Evolutionary conservation across 1,140 invertebrate species (phyloP).

Genomic region (Pseudomyrmex sp.): DNA sequence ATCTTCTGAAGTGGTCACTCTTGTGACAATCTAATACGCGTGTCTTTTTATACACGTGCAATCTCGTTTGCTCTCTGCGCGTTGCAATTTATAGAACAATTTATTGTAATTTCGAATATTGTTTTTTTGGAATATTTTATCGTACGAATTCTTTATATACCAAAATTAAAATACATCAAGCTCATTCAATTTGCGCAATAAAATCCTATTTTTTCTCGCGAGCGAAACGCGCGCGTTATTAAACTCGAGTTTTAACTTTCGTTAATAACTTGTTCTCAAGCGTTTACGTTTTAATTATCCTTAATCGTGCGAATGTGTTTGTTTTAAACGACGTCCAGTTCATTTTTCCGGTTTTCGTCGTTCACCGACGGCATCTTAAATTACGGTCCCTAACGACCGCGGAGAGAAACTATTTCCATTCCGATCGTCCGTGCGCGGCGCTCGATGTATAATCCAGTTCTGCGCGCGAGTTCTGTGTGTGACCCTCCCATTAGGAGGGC

Average conservation of each 20-base stretch:
- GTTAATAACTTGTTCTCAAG: neutral
- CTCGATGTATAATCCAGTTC: conserved; percentile 40
- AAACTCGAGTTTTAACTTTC: neutral
- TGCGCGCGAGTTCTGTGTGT: neutral
- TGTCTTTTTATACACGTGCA: too few species aligned
- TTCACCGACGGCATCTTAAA: conserved; percentile 16
- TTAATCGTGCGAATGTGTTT: neutral
- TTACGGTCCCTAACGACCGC: neutral
- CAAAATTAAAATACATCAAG: too few species aligned
- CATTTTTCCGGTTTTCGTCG: neutral
- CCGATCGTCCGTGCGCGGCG: conserved; percentile 1
- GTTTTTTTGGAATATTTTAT: too few species aligned
- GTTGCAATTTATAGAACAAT: too few species aligned
- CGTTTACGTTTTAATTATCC: neutral
- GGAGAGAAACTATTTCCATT: conserved; percentile 11
- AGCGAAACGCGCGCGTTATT: too few species aligned
- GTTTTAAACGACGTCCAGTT: neutral
- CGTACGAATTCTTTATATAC: too few species aligned
- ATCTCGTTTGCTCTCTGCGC: too few species aligned
- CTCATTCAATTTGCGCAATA: too few species aligned
- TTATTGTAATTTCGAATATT: too few species aligned
- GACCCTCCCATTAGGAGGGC: conserved; percentile 25
- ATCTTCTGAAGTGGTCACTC: too few species aligned
- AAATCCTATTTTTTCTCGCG: neutral
- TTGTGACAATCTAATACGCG: too few species aligned